phyloP scores from a whole-genome alignment of 2,797 vertebrate species.

The Tenualosa thibaudeaui region DNA sequence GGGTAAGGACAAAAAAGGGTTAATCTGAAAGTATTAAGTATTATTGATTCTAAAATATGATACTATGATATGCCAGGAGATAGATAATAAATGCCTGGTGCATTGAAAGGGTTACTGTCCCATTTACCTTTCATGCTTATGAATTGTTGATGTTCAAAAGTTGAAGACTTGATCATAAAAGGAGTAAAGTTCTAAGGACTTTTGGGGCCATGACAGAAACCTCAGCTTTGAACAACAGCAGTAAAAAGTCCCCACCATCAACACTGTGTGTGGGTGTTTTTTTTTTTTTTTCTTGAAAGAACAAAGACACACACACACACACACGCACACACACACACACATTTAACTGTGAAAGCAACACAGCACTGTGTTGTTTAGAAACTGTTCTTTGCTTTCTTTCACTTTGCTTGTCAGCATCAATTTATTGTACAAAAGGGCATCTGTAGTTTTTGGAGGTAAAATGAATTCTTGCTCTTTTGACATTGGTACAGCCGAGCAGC shows the following conservation, averaged over 20 bases:
- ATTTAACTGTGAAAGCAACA: conserved; percentile 4
- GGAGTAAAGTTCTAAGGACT: neutral
- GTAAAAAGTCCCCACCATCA: neutral
- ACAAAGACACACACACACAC: neutral
- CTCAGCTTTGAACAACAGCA: neutral
- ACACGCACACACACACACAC: neutral
- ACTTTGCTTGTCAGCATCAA: conserved; percentile 47
- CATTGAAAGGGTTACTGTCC: neutral
- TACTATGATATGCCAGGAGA: neutral
- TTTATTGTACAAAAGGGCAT: conserved; percentile 43
- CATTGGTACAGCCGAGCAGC: conserved; percentile 27
- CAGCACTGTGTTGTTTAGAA: conserved; percentile 19
- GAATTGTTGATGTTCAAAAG: too few species aligned
- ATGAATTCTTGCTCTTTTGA: conserved; percentile 38
- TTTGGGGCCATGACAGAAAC: neutral
- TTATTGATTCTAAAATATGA: neutral
- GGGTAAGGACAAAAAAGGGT: neutral
- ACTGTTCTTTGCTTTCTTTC: conserved; percentile 31
- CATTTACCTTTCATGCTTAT: neutral
- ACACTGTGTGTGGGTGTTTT: neutral
- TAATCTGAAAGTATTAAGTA: neutral
- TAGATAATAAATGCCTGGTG: neutral
- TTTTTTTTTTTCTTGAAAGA: neutral
- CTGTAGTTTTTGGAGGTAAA: conserved; percentile 43
- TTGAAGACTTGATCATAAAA: too few species aligned